A percentile compares a stretch with the other conserved stretches of the same genome.
These are phyloP conservation scores for Athripsodes cinereus DNA, from an alignment of 2,888 invertebrate genomes.

Conservation along the genomic window DNA sequence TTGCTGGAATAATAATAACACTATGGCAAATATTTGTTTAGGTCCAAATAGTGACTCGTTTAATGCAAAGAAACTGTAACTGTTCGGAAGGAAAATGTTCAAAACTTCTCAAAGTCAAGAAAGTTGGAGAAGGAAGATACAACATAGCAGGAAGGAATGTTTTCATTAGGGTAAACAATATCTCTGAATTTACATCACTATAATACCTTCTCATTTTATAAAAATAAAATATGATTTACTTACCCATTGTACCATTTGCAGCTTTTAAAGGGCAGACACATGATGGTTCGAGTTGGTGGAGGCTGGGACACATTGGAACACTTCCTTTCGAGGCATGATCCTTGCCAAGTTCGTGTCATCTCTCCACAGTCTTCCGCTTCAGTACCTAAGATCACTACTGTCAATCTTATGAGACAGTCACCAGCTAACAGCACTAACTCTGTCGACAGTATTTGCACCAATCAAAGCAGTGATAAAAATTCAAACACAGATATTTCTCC, in stretches of 20 bases:
- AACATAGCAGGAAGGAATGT: slow-evolving; percentile 82
- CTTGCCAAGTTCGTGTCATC: slow-evolving; percentile 67
- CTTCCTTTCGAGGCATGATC: slow-evolving; percentile 83
- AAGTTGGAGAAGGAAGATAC: slow-evolving; percentile 82
- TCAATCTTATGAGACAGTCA: slow-evolving; percentile 22
- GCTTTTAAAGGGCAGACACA: slow-evolving; percentile 86
- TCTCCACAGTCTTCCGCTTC: slow-evolving; percentile 41
- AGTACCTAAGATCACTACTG: slow-evolving; percentile 27
- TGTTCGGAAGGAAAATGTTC: slow-evolving; percentile 66
- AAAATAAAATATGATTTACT: neutral
- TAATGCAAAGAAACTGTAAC: slow-evolving; percentile 69
- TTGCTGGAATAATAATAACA: too few relatives aligned
- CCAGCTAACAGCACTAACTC: slow-evolving; percentile 13
- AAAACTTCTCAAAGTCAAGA: slow-evolving; percentile 67
- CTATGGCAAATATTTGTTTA: slow-evolving; percentile 29
- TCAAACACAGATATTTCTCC: slow-evolving; percentile 28
- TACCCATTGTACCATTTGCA: slow-evolving; percentile 36
- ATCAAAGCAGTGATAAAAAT: slow-evolving; percentile 24
- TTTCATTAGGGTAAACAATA: slow-evolving; percentile 70
- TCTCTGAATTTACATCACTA: neutral
- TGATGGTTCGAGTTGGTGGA: slow-evolving; percentile 93
- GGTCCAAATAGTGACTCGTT: slow-evolving; percentile 64
- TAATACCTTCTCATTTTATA: neutral
- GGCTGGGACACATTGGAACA: slow-evolving; percentile 93
- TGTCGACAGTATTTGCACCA: slow-evolving; percentile 33